phyloP scores from a whole-genome alignment of 2,113 vertebrate species.

The Channa argus region DNA sequence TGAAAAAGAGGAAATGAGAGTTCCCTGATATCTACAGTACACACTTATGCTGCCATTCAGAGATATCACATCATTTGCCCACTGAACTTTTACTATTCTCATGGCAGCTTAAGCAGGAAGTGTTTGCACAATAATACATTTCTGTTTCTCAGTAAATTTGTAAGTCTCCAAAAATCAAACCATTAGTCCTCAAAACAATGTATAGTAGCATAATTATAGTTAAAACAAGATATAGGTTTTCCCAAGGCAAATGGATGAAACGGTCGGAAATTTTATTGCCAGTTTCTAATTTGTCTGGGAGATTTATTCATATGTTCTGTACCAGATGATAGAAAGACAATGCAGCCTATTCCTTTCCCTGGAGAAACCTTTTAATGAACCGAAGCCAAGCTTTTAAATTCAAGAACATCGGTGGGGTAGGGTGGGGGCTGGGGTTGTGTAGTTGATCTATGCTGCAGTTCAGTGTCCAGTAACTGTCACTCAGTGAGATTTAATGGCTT shows the following conservation, averaged over 20 bases:
- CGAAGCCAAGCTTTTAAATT: constrained; percentile 32
- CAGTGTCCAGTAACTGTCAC: constrained; percentile 47
- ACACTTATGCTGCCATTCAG: constrained; percentile 7
- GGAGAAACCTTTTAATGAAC: constrained; percentile 41
- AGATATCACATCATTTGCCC: neutral
- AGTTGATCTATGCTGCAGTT: constrained; percentile 32
- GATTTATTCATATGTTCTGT: constrained; percentile 49
- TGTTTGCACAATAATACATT: neutral
- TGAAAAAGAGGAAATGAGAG: constrained; percentile 50
- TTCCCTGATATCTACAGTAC: constrained; percentile 17
- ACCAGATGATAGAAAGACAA: constrained; percentile 50
- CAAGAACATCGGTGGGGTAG: neutral
- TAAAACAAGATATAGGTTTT: neutral
- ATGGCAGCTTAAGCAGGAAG: neutral
- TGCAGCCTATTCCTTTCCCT: constrained; percentile 42
- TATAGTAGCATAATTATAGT: neutral
- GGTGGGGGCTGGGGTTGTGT: constrained; percentile 18
- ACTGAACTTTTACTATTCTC: neutral
- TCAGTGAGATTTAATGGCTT: constrained; percentile 45
- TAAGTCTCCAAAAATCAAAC: neutral
- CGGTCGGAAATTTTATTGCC: no score
- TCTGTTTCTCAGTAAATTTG: no score
- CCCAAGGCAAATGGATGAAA: neutral
- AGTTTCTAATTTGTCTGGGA: constrained; percentile 18
- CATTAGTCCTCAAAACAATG: neutral